Evolutionary conservation across 2,797 vertebrate species (phyloP).

Genomic region (Falco cherrug): DNA sequence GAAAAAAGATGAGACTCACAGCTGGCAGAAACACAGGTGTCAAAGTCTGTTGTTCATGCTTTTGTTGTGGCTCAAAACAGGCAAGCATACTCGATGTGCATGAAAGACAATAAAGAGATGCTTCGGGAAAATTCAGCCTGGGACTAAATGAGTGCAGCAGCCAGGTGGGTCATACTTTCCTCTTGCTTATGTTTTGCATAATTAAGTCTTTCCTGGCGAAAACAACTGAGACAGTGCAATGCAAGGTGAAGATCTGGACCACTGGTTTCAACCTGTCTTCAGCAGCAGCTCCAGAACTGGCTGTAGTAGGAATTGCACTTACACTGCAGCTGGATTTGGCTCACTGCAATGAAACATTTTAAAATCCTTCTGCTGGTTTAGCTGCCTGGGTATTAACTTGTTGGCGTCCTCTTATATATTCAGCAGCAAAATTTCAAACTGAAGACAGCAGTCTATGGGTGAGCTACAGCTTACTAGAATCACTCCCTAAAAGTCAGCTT

Average conservation of each 20-base stretch:
- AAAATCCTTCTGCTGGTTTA: constrained; percentile 15
- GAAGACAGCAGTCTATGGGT: not conserved
- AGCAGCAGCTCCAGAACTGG: not conserved
- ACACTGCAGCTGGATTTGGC: not conserved
- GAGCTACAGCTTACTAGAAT: not conserved
- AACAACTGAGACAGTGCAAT: not conserved
- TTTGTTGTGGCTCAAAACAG: constrained; percentile 50
- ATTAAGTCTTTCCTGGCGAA: not conserved
- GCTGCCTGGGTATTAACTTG: not conserved
- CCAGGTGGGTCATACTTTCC: constrained; percentile 16
- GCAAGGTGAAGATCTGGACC: not conserved
- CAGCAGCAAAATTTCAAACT: not conserved
- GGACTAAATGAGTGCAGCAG: not conserved
- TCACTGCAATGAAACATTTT: not conserved
- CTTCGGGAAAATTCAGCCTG: not conserved
- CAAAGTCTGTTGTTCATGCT: constrained; percentile 55
- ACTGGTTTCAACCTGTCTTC: not conserved
- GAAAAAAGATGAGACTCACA: constrained; percentile 22
- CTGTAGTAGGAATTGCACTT: not conserved
- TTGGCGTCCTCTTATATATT: not conserved
- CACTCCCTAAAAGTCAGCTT: not conserved
- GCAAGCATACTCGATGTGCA: not conserved
- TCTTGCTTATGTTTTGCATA: not conserved
- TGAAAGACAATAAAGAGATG: not conserved
- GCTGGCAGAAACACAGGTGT: constrained; percentile 58